Evolutionary conservation across 2,888 invertebrate genomes (phyloP).

Genomic region (Metalampra italica): DNA sequence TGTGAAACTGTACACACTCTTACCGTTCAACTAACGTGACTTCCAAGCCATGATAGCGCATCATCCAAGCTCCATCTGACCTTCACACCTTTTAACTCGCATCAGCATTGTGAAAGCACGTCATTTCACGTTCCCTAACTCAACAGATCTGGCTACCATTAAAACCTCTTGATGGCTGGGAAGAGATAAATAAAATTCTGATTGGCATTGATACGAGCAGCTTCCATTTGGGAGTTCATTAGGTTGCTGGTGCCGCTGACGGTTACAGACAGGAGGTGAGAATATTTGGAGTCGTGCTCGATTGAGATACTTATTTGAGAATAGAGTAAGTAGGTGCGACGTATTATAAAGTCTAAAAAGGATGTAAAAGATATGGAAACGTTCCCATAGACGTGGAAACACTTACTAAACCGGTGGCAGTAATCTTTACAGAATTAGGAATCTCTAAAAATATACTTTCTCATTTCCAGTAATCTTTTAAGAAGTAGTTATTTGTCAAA

Average conservation of each 20-base stretch:
- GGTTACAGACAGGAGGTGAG: slow-evolving; percentile 33
- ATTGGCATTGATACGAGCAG: slow-evolving; percentile 71
- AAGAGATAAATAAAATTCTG: slow-evolving; percentile 62
- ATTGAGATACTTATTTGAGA: neutral
- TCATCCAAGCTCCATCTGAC: slow-evolving; percentile 11
- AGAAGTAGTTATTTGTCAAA: too few species aligned
- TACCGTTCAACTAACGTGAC: neutral
- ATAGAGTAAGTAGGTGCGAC: neutral
- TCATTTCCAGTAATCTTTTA: too few species aligned
- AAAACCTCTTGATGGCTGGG: slow-evolving; percentile 58
- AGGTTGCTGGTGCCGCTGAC: slow-evolving; percentile 48
- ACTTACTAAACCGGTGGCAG: neutral
- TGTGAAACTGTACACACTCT: too few species aligned
- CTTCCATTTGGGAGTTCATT: slow-evolving; percentile 76
- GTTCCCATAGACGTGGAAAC: too few species aligned
- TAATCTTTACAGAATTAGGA: too few species aligned
- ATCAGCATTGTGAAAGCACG: slow-evolving; percentile 33
- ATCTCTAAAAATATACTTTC: too few species aligned
- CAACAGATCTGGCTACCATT: slow-evolving; percentile 45
- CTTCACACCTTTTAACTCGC: slow-evolving; percentile 37
- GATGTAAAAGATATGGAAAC: too few species aligned
- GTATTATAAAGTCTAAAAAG: neutral
- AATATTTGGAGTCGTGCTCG: slow-evolving; percentile 18
- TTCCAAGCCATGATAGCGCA: neutral
- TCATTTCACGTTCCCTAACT: slow-evolving; percentile 21